Conservation (phyloP, 2,888 invertebrate genomes). For the Dioctria linearis region DNA sequence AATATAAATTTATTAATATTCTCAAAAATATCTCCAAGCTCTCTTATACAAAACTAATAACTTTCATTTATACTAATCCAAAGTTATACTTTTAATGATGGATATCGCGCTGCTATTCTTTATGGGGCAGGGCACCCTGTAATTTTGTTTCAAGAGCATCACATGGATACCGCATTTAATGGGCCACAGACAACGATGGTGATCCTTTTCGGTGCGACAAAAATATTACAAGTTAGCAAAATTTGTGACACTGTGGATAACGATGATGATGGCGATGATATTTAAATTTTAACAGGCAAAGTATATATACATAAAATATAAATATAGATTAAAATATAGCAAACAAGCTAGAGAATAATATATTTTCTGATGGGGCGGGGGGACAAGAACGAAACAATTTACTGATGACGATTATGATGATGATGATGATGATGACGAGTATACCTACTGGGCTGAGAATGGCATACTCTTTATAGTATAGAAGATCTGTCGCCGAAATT, state of each 20-base stretch:
- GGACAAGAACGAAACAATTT: too few relatives aligned
- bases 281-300: slow-evolving; percentile 44
- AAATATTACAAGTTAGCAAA: slow-evolving; percentile 49
- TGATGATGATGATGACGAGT: slow-evolving; percentile 32
- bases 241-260: slow-evolving; percentile 48
- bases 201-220: slow-evolving; percentile 45
- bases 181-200: slow-evolving; percentile 14
- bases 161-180: slow-evolving; percentile 44
- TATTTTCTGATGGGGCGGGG: too few relatives aligned
- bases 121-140: slow-evolving; percentile 2
- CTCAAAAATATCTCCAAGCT: too few relatives aligned
- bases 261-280: slow-evolving; percentile 47
- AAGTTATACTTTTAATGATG: slow-evolving; percentile 46
- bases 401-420: slow-evolving; percentile 4
- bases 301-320: neutral
- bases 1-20: too few relatives aligned
- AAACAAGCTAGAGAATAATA: too few relatives aligned
- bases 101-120: slow-evolving; percentile 54
- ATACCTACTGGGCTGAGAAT: neutral
- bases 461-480: neutral
- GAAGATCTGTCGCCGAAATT: slow-evolving; percentile 47
- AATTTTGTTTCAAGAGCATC: slow-evolving; percentile 25
- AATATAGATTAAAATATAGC: too few relatives aligned
- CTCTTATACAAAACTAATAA: slow-evolving; percentile 43
- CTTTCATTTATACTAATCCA: slow-evolving; percentile 47